phyloP scores from a whole-genome alignment of 2,113 vertebrate genomes.

The Aplodontia rufa region DNA sequence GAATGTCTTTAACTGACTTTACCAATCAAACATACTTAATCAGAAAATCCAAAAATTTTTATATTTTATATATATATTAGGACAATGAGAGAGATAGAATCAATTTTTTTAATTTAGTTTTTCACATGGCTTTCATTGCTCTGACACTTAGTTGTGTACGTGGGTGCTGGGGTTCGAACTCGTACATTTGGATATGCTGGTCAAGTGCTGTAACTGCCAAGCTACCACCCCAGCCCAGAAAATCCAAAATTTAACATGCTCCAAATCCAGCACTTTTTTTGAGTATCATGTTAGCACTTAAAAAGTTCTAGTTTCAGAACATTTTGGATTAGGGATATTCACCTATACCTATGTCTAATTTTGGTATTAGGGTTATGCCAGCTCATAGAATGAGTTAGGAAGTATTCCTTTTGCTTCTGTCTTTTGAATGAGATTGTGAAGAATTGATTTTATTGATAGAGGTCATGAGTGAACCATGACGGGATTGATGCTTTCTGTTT shows the following conservation, averaged over 20 bases:
- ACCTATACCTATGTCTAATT: neutral
- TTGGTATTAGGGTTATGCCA: neutral
- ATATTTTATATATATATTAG: too few species aligned
- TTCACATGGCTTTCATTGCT: too few species aligned
- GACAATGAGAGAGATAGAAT: too few species aligned
- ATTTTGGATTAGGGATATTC: neutral
- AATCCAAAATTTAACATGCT: neutral
- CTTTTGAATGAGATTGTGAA: neutral
- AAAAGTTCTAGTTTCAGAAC: neutral
- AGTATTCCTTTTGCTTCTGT: neutral
- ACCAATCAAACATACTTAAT: neutral
- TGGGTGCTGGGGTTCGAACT: too few species aligned
- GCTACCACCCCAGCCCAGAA: too few species aligned
- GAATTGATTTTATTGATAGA: neutral
- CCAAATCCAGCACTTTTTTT: neutral
- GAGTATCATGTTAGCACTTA: neutral
- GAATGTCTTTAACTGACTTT: neutral
- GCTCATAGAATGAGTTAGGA: neutral
- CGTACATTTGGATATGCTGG: too few species aligned
- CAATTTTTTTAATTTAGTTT: too few species aligned
- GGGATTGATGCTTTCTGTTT: neutral
- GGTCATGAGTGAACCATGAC: neutral
- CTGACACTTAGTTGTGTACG: too few species aligned
- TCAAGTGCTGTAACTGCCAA: too few species aligned
- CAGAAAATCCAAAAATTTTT: neutral